Conservation (phyloP, 23 tunicate genomes). For the Halocynthia roretzi region DNA sequence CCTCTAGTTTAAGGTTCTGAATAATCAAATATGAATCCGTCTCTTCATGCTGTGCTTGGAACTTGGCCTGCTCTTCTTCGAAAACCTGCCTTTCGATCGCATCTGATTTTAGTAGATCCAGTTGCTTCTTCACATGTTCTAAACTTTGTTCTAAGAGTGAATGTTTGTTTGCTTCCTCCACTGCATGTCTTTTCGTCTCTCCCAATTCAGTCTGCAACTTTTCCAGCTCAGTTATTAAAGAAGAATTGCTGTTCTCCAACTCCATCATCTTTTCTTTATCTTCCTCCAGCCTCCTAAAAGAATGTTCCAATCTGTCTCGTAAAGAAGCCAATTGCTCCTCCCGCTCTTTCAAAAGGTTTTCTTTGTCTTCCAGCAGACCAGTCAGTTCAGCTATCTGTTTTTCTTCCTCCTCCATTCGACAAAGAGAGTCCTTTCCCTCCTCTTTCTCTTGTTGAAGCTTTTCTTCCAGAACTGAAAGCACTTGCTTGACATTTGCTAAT, state of each 20-base stretch:
- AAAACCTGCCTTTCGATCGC: too few species aligned
- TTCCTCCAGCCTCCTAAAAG: background rate
- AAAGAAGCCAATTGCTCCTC: slow-evolving; percentile 16
- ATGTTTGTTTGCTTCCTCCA: background rate
- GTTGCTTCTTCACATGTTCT: slow-evolving; percentile 5
- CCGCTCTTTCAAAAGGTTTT: background rate
- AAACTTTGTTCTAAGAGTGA: slow-evolving; percentile 11
- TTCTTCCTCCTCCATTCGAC: background rate
- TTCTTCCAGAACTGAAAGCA: background rate
- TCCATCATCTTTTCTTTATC: slow-evolving; percentile 3
- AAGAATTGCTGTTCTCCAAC: background rate
- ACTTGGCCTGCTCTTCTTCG: too few species aligned
- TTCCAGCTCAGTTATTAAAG: background rate
- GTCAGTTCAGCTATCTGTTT: background rate
- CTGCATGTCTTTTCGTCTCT: background rate
- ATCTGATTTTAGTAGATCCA: background rate
- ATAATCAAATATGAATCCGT: too few species aligned
- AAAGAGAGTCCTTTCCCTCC: background rate
- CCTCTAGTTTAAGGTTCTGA: too few species aligned
- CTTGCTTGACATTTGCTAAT: background rate
- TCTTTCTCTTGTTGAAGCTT: background rate
- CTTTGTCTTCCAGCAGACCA: background rate
- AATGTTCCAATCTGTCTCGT: slow-evolving; percentile 1
- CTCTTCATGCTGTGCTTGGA: too few species aligned
- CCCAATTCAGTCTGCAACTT: slow-evolving; percentile 2